phyloP scores from a whole-genome alignment of 1,140 invertebrate species.

The Calosoma granatense region DNA sequence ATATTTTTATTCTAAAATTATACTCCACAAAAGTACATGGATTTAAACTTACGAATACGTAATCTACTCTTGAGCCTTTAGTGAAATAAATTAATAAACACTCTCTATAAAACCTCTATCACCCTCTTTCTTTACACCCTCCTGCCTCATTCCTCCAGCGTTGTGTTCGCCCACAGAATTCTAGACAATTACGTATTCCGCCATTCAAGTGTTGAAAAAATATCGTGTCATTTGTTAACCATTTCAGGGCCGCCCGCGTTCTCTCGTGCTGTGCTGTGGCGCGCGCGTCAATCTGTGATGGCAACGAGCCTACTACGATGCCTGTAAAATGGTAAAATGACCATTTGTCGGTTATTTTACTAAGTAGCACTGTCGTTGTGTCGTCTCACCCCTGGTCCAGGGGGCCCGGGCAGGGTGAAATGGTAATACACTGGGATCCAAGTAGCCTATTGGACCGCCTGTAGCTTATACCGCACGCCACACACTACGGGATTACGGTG shows the following conservation, averaged over 20 bases:
- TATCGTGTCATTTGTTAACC: neutral
- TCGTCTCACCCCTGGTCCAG: conserved; percentile 18
- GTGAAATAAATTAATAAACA: too few relatives aligned
- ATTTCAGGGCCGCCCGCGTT: neutral
- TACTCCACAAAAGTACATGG: too few relatives aligned
- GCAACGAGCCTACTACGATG: conserved; percentile 9
- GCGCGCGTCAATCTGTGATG: neutral
- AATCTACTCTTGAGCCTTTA: too few relatives aligned
- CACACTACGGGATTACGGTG: neutral
- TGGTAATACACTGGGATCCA: too few relatives aligned
- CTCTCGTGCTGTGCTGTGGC: too few relatives aligned
- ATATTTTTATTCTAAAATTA: too few relatives aligned
- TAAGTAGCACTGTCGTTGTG: conserved; percentile 25
- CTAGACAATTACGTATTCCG: neutral
- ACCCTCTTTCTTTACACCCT: too few relatives aligned
- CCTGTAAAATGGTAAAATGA: conserved; percentile 29
- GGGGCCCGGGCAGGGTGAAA: too few relatives aligned
- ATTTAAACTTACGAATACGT: too few relatives aligned
- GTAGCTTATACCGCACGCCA: neutral
- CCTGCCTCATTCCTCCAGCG: too few relatives aligned
- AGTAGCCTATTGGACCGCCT: neutral
- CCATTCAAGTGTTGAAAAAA: neutral
- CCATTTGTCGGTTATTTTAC: conserved; percentile 30
- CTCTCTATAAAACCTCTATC: too few relatives aligned
- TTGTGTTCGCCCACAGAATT: too few relatives aligned